Conservation (phyloP, 2,888 invertebrate genomes). For the Nowickia ferox region DNA sequence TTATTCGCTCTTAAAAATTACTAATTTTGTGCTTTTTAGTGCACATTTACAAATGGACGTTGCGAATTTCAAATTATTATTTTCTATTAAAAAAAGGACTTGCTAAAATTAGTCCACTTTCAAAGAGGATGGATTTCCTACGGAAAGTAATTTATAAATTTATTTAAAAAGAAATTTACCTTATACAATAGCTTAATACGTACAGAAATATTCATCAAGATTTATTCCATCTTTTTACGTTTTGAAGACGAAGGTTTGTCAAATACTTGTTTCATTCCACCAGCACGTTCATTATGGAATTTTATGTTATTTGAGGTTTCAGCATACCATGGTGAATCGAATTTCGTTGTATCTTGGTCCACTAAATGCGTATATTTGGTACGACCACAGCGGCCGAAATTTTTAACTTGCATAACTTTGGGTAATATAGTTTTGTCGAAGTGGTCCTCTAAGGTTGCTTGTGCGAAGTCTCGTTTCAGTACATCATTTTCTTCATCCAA, state of each 20-base stretch:
- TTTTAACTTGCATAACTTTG: conserved; percentile 99
- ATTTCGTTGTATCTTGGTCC: conserved; percentile 99
- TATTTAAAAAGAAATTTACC: conserved; percentile 50
- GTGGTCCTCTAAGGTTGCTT: conserved; percentile 98
- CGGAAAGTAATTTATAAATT: conserved; percentile 15
- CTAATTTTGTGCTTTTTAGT: too few species aligned
- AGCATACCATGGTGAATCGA: conserved; percentile 98
- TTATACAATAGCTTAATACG: conserved; percentile 43
- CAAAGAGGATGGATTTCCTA: background rate
- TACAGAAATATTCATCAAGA: conserved; percentile 19
- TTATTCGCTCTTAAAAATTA: too few species aligned
- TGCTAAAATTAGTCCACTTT: too few species aligned
- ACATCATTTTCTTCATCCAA: conserved; percentile 96
- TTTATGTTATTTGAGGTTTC: conserved; percentile 95
- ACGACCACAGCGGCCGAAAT: conserved; percentile 98
- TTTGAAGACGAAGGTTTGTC: conserved; percentile 89
- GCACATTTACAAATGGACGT: too few species aligned
- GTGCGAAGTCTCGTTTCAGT: conserved; percentile 96
- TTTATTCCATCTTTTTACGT: conserved; percentile 80
- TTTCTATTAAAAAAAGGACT: too few species aligned
- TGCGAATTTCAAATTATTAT: too few species aligned
- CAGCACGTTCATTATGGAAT: conserved; percentile 93
- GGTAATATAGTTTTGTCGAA: conserved; percentile 99
- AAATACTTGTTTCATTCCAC: conserved; percentile 96
- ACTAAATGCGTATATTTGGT: conserved; percentile 99